Base-by-base conservation (phyloP, 2,113 vertebrate genomes). In the Coturnix japonica region DNA sequence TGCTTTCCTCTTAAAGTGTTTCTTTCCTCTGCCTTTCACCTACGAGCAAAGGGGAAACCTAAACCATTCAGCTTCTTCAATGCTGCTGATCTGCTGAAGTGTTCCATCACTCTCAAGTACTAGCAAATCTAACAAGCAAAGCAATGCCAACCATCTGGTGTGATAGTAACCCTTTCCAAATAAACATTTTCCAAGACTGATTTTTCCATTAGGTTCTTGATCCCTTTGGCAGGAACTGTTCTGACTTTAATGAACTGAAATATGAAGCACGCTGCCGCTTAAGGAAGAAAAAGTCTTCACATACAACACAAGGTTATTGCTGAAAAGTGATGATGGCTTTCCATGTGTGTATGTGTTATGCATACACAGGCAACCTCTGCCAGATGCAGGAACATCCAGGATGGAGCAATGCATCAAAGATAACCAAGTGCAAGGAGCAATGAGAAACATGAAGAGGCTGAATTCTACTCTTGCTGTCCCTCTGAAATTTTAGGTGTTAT, bases 181-280 rank as follows among this genome's bases (percentile, higher is more conserved):
- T 8, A 57, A 47, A 73, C 1, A 8, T 54, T 89, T 77, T 71
- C 73, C 70, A 84, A 71, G 66, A 51, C 75, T 69, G 77, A 69
- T 60, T 84, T 86, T 94, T 79, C 74, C 81, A 65, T 92, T 69
- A 57, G 19, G 33, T 33, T 81, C 65, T 78, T 78, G 37, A 90
- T 81, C 65, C 57, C 28, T 90, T 86, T 60, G 53, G 47, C 57
- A 57, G 7, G 9, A 78, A 30, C 49, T 59, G 8, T 66, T 91
- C 51, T 13, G 31, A 85, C 19, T 76, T 60, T 11, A 1, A 65
- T 11, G 3, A 81, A 86, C 53, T 3, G 16, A 91, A 90, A 83
- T 22, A 35, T 49, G 46, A 91, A 85, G 20, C 54, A 69, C 14
- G 2, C 35, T 51, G 44, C 31, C 72, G 73, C 60, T 66, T 44